phyloP scores from a whole-genome alignment of 2,113 vertebrate genomes.

The Gymnarchus niloticus region DNA sequence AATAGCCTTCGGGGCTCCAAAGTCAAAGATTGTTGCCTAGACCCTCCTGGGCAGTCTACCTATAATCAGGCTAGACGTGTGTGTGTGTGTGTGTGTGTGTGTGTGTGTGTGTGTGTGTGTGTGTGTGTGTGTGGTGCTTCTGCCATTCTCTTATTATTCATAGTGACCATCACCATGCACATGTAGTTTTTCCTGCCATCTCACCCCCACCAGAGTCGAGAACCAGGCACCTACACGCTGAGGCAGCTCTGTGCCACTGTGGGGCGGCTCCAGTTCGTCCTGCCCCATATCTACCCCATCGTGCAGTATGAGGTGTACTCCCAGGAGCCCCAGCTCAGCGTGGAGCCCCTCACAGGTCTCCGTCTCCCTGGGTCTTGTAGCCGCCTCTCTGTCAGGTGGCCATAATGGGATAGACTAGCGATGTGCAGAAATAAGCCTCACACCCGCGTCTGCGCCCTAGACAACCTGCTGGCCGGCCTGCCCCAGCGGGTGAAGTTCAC shows the following conservation, averaged over 20 bases:
- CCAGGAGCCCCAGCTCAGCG: slow-evolving; percentile 91
- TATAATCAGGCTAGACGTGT: neutral
- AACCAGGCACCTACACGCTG: slow-evolving; percentile 85
- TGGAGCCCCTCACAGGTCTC: slow-evolving; percentile 86
- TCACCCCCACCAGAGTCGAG: slow-evolving; percentile 66
- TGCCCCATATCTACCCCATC: slow-evolving; percentile 85
- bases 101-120: neutral
- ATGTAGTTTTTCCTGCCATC: neutral
- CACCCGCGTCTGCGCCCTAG: slow-evolving; percentile 50
- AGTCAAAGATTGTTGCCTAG: neutral
- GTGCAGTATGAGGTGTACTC: slow-evolving; percentile 93
- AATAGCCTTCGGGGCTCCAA: too few species aligned
- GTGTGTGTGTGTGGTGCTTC: neutral
- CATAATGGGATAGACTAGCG: neutral
- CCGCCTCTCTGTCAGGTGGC: neutral
- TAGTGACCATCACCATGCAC: too few species aligned
- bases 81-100: neutral
- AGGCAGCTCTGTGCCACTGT: slow-evolving; percentile 81
- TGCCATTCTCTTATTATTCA: neutral
- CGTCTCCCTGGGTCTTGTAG: neutral
- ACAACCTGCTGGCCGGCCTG: slow-evolving; percentile 88
- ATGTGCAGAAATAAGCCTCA: neutral
- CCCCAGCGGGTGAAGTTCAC: slow-evolving; percentile 92
- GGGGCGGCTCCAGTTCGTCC: slow-evolving; percentile 80
- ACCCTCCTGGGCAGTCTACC: neutral